Evolutionary conservation across 1,140 invertebrate species (phyloP).

Genomic region (Lepidurus arcticus): DNA sequence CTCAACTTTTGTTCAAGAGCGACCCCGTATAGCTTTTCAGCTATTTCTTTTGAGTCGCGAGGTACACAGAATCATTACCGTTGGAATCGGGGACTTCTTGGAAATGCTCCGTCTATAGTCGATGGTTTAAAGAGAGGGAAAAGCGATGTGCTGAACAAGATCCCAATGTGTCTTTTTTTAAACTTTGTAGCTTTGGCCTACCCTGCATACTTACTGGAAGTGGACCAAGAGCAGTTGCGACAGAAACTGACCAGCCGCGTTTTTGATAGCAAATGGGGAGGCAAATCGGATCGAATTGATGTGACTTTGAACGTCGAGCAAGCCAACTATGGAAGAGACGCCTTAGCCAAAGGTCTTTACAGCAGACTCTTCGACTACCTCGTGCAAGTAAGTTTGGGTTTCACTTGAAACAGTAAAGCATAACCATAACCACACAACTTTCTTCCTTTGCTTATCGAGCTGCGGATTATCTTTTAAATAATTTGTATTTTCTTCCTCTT

Average conservation of each 20-base stretch:
- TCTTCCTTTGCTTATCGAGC: background rate
- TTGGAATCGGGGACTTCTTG: too few relatives aligned
- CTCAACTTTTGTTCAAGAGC: too few relatives aligned
- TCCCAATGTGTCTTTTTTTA: constrained; percentile 8
- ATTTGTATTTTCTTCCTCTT: constrained; percentile 24
- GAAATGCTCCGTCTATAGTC: too few relatives aligned
- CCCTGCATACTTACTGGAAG: constrained; percentile 59
- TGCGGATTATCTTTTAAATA: background rate
- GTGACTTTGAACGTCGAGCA: constrained; percentile 62
- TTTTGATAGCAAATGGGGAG: constrained; percentile 71
- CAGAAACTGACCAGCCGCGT: constrained; percentile 59
- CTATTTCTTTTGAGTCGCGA: too few relatives aligned
- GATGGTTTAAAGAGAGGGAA: too few relatives aligned
- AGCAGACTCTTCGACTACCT: constrained; percentile 63
- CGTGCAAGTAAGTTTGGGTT: constrained; percentile 52
- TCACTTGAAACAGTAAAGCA: background rate
- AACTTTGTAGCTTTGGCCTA: constrained; percentile 55
- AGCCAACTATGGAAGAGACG: constrained; percentile 60
- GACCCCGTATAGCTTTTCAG: too few relatives aligned
- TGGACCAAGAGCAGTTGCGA: constrained; percentile 54
- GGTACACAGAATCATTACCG: too few relatives aligned
- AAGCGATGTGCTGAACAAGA: too few relatives aligned
- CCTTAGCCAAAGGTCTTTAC: constrained; percentile 64
- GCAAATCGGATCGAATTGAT: constrained; percentile 61
- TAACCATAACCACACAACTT: background rate